Base-by-base conservation (phyloP, 2,888 invertebrate species). In the Drosophila austrosaltans region DNA sequence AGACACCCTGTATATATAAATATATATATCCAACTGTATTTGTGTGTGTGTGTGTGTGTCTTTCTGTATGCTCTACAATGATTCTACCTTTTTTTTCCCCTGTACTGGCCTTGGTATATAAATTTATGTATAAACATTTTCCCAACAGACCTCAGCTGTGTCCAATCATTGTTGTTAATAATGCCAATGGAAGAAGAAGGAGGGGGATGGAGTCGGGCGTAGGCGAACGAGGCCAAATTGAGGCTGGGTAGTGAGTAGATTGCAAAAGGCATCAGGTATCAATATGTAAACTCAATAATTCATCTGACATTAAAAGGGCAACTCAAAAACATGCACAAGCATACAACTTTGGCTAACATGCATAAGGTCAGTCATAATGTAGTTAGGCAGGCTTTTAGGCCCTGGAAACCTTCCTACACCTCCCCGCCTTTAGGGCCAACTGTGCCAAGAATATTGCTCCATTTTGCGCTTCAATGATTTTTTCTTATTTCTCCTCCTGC, bases 361-460 rank as follows among this genome's bases (percentile, higher is more conserved):
- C 22, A 32, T 73, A 80, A 78, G 81, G 78, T 76, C 78, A 76
- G 68, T 72, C 64, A 64, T 80, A 80, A 79, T 76, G 65, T 69
- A 59, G 78, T 76, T 79, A 79, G 71, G 71, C 36, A 66, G 71
- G 69, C 81, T 76, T 76, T 78, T 78, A 70, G 77, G 76, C 48
- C 53, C 70, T 12, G 25, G 48, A 16, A 16, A 16, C 16, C 16
- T 16, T 16, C 16, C n/a, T 36, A 6, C 4, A n/a, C 25, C 44
- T 16, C 44, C 1, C 12, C n/a, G 22, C 22, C 22, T 25, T 4
- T 22, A 22, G 22, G 22, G 22, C 48, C 59, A 70, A 72, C 65
- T 71, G 78, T 72, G 76, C 72, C 85, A 72, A 81, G 87, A 84
- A 79, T 87, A 87, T 85, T 79, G 82, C 85, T 77, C 85, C 79